Base-by-base conservation (phyloP, 2,113 vertebrate species). In the Nibea albiflora region DNA sequence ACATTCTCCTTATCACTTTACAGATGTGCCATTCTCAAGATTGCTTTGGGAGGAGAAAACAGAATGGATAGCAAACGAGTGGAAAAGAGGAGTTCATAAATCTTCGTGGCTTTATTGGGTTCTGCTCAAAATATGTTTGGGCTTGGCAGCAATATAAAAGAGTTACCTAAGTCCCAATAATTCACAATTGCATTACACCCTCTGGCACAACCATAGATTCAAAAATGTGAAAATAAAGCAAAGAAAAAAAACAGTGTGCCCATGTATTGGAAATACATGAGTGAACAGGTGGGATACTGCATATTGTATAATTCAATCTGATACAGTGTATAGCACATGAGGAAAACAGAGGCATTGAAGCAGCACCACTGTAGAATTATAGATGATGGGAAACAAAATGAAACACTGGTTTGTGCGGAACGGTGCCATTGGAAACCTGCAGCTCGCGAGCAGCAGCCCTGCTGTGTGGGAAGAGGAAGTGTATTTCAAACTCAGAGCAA, bases 81-180 rank as follows among this genome's bases (percentile, higher is more conserved):
- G 76, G 78, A 83, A 89, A 78, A 64, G 52, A 8, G 0, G 68
- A 85, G 81, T 90, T 62, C 82, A 92, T 93, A 89, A 91, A 93
- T 92, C 90, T 87, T 64, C 3, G 19, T 14, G 42, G 66, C 68
- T 85, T 91, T 92, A 91, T 89, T 93, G 89, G 89, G 76, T 92
- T 90, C 81, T 70, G 72, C 84, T 77, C 42, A 61, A 61, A 88
- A 89, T 83, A 76, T 88, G 87, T 88, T 85, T 85, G 76, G 79
- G 84, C 75, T 76, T 49, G 68, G 81, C 76, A 66, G 85, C 85
- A 66, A 91, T 91, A 86, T 90, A 85, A 89, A 89, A 85, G 65
- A 83, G 90, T 89, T 90, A 89, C 84, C 85, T 61, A 78, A 90
- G 81, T 90, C 85, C 79, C 78, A 90, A 91, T 92, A 89, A 93